These are phyloP conservation scores for Aradophagus sp. DNA, from an alignment of 1,140 invertebrate species.

Conservation along the genomic window DNA sequence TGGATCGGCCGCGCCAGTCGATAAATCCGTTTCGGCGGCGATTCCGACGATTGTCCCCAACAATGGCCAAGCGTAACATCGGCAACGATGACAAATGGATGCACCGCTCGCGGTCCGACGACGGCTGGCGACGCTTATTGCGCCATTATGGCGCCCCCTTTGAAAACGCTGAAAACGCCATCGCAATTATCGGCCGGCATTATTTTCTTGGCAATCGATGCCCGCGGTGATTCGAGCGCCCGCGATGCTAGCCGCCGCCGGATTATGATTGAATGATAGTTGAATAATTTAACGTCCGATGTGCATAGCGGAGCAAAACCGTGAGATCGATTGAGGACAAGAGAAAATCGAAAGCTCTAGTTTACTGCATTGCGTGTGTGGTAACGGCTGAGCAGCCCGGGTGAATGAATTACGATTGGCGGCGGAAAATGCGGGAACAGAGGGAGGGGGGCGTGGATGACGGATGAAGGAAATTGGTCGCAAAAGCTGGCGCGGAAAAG, in stretches of 20 bases:
- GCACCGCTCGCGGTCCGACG: not conserved
- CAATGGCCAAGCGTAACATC: slow-evolving; percentile 5
- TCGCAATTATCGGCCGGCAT: slow-evolving; percentile 10
- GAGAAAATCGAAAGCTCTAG: slow-evolving; percentile 43
- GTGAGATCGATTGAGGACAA: slow-evolving; percentile 55
- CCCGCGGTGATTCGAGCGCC: slow-evolving; percentile 26
- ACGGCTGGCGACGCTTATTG: not conserved
- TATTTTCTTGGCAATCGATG: slow-evolving; percentile 37
- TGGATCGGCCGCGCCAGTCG: no score
- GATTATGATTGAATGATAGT: slow-evolving; percentile 53
- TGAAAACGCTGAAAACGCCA: slow-evolving; percentile 15
- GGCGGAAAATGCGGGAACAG: no score
- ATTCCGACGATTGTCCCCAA: slow-evolving; percentile 1
- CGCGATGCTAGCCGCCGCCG: slow-evolving; percentile 12
- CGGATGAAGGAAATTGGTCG: not conserved
- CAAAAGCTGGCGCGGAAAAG: not conserved
- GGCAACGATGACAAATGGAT: slow-evolving; percentile 9
- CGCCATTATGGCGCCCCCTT: slow-evolving; percentile 5
- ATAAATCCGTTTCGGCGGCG: not conserved
- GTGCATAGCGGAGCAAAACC: slow-evolving; percentile 68
- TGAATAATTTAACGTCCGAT: slow-evolving; percentile 65
- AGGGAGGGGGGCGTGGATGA: slow-evolving; percentile 24
- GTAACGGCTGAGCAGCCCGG: slow-evolving; percentile 35
- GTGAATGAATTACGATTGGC: slow-evolving; percentile 41
- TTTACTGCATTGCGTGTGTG: slow-evolving; percentile 54